Conservation (phyloP, 1,140 invertebrate species). For the Littorina saxatilis region DNA sequence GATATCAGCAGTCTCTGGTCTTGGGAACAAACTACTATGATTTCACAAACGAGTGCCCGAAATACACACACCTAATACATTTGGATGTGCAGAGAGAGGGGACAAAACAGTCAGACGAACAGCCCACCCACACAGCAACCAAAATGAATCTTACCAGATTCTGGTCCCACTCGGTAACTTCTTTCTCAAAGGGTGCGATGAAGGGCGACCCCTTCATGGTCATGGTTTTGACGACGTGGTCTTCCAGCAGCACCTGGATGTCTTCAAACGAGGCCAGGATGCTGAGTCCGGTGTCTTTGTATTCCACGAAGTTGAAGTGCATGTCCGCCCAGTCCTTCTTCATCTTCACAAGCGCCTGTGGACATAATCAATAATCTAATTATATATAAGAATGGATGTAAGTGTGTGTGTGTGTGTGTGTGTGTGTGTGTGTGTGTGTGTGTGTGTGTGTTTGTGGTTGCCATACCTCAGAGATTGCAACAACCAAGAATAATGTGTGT, state of each 20-base stretch:
- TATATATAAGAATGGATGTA: no score
- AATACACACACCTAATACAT: no score
- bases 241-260: constrained; percentile 75
- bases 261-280: constrained; percentile 75
- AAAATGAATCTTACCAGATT: constrained; percentile 60
- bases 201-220: constrained; percentile 77
- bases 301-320: constrained; percentile 76
- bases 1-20: no score
- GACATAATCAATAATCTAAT: no score
- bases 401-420: not conserved
- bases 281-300: constrained; percentile 78
- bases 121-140: constrained; percentile 13
- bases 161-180: constrained; percentile 77
- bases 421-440: not conserved
- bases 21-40: no score
- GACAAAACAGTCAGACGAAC: no score
- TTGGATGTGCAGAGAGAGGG: no score
- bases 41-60: no score
- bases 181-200: constrained; percentile 77
- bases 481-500: not conserved
- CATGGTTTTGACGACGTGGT: constrained; percentile 76
- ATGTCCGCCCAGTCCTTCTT: constrained; percentile 74
- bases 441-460: no score
- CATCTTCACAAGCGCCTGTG: constrained; percentile 73
- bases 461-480: no score